A percentile compares a stretch with the other conserved stretches of the same genome.
Evolutionary conservation across 2,888 invertebrate species (phyloP).

Genomic region (Hirtodrosophila duncani): DNA sequence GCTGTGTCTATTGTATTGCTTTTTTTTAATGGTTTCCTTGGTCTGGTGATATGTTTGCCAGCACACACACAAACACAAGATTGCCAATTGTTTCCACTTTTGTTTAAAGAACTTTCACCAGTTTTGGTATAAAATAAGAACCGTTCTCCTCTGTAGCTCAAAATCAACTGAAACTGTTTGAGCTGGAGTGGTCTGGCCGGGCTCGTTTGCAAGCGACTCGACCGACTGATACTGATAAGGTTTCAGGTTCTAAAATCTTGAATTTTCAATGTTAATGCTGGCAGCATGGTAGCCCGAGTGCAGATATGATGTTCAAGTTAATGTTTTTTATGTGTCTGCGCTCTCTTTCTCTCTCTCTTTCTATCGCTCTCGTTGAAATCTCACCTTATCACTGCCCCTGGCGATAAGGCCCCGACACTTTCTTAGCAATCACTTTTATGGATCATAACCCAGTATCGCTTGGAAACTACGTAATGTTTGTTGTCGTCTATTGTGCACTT

Average conservation of each 20-base stretch:
- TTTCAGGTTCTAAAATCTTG: constrained; percentile 15
- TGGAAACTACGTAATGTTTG: constrained; percentile 64
- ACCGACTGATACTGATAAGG: constrained; percentile 9
- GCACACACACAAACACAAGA: background rate
- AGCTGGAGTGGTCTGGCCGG: too few species aligned
- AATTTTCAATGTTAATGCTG: constrained; percentile 21
- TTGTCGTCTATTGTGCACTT: constrained; percentile 31
- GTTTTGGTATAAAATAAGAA: constrained; percentile 7
- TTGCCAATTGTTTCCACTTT: too few species aligned
- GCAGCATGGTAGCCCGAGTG: too few species aligned
- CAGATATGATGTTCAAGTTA: constrained; percentile 9
- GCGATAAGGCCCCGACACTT: constrained; percentile 28
- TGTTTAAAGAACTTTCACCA: too few species aligned
- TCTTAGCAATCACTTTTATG: constrained; percentile 49
- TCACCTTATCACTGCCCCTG: background rate
- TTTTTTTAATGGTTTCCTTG: background rate
- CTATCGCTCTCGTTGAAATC: background rate
- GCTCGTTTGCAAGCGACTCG: constrained; percentile 2
- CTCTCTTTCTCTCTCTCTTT: background rate
- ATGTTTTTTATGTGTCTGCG: constrained; percentile 27
- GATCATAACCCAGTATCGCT: constrained; percentile 46
- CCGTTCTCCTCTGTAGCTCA: constrained; percentile 19
- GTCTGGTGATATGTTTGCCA: constrained; percentile 1
- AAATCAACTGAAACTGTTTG: constrained; percentile 30
- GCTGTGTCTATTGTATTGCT: background rate